Base-by-base conservation (phyloP, 2,797 vertebrate species). In the Molossus alvarezi region DNA sequence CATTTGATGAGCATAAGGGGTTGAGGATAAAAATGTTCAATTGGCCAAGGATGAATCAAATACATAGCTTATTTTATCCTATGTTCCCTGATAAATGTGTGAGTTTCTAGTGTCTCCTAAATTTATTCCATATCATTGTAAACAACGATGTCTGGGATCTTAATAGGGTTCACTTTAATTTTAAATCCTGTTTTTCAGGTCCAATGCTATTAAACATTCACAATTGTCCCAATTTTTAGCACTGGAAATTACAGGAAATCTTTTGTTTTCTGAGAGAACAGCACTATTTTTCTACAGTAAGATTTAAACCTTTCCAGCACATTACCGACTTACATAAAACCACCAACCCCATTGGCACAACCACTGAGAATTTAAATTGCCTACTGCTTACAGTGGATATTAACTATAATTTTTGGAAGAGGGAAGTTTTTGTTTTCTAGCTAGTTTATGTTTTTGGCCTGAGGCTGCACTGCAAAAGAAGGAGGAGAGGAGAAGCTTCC, bases 381-480 rank as follows among this genome's bases (percentile, higher is more conserved):
- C 58, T 48, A 9, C 81, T 91, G 51, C 83, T 91, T 87, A 55
- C 6, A n/a, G 45, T 88, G 14, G 10, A 18, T 71, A 13, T 81
- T 75, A 88, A 41, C 3, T 82, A 29, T 75, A 80, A 73, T 77
- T 95, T 92, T 92, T 92, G 75, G 23, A 94, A 93, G 37, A 62
- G 8, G 6, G 7, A 33, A 5, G 23, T 79, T 94, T 88, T 65
- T 73, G 17, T 89, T 84, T 89, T 12, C 17, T 87, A 69, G 81
- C 83, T 87, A 53, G 23, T 91, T 95, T 57, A 51, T 57, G 73
- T 93, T 79, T 76, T 87, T 62, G 55, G 9, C 27, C 72, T 33
- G 20, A 83, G 20, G 25, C 33, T 69, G 5, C 18, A 62, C 27
- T 55, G 33, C 5, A 5, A 41, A 72, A 67, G 33, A 48, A n/a